These are phyloP conservation scores for Sinelater perroti DNA, from an alignment of 2,888 invertebrate genomes.

Conservation along the genomic window DNA sequence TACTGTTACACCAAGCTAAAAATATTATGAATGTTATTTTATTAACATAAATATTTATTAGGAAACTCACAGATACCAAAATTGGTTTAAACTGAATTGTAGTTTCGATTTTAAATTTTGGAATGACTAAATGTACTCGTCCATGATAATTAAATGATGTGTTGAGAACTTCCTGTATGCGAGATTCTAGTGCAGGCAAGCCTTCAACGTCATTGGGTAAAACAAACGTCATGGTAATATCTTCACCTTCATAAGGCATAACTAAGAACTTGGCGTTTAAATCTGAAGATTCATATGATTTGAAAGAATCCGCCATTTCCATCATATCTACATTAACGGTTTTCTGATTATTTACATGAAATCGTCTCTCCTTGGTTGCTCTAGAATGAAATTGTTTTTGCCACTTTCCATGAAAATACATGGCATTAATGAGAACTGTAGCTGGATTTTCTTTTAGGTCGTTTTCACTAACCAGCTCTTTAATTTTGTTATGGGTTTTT, in stretches of 20 bases:
- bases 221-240: slow-evolving; percentile 41
- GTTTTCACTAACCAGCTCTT: slow-evolving; percentile 50
- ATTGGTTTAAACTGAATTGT: slow-evolving; percentile 63
- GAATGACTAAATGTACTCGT: slow-evolving; percentile 39
- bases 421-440: slow-evolving; percentile 53
- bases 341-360: slow-evolving; percentile 42
- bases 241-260: slow-evolving; percentile 45
- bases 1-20: slow-evolving; percentile 44
- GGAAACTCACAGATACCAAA: slow-evolving; percentile 66
- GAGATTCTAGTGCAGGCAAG: slow-evolving; percentile 32
- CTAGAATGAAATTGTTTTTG: slow-evolving; percentile 35
- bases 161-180: slow-evolving; percentile 29
- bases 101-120: slow-evolving; percentile 44
- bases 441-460: slow-evolving; percentile 43
- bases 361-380: slow-evolving; percentile 43
- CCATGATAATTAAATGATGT: slow-evolving; percentile 21
- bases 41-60: neutral
- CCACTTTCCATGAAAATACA: slow-evolving; percentile 55
- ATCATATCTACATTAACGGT: slow-evolving; percentile 50
- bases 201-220: slow-evolving; percentile 42
- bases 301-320: slow-evolving; percentile 43
- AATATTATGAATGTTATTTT: neutral
- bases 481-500: slow-evolving; percentile 54
- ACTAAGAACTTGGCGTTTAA: slow-evolving; percentile 51
- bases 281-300: slow-evolving; percentile 49